Percentiles rank a stretch among this genome's conserved stretches.
Conservation (phyloP, 2,888 invertebrate genomes). For the Himalopsyche anomala region DNA sequence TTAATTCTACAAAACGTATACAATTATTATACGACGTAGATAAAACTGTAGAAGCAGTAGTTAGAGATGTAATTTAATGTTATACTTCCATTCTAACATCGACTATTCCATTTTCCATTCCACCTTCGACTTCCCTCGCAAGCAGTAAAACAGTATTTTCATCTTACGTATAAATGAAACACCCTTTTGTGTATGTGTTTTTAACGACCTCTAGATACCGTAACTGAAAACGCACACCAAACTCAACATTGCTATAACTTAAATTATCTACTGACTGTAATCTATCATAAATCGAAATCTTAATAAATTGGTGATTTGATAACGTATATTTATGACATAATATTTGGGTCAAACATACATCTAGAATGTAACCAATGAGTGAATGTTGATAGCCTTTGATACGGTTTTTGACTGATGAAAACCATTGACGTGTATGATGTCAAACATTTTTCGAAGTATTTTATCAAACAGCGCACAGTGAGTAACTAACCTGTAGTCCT, state of each 20-base stretch:
- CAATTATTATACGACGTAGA: conserved; percentile 39
- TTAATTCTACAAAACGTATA: conserved; percentile 11
- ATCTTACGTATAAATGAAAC: conserved; percentile 63
- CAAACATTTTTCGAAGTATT: too few relatives aligned
- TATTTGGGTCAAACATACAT: too few relatives aligned
- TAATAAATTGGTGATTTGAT: neutral
- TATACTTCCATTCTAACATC: conserved; percentile 39
- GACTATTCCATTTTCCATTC: conserved; percentile 51
- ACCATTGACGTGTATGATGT: too few relatives aligned
- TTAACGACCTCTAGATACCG: conserved; percentile 64
- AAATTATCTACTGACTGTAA: neutral
- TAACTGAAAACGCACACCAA: conserved; percentile 49
- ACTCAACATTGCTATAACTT: conserved; percentile 45
- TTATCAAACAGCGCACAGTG: too few relatives aligned
- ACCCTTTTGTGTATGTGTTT: conserved; percentile 65
- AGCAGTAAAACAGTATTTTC: conserved; percentile 63
- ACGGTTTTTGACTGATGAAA: too few relatives aligned
- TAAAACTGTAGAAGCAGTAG: conserved; percentile 9
- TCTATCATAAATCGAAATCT: neutral
- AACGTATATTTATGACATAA: too few relatives aligned
- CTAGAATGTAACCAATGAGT: too few relatives aligned
- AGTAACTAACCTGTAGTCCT: too few relatives aligned
- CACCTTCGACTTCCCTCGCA: conserved; percentile 50
- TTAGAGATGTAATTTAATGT: conserved; percentile 40
- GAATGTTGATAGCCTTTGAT: too few relatives aligned